Percentiles rank a stretch among this genome's conserved stretches.
phyloP scores from a whole-genome alignment of 2,797 vertebrate genomes.

The Acanthis flammea region DNA sequence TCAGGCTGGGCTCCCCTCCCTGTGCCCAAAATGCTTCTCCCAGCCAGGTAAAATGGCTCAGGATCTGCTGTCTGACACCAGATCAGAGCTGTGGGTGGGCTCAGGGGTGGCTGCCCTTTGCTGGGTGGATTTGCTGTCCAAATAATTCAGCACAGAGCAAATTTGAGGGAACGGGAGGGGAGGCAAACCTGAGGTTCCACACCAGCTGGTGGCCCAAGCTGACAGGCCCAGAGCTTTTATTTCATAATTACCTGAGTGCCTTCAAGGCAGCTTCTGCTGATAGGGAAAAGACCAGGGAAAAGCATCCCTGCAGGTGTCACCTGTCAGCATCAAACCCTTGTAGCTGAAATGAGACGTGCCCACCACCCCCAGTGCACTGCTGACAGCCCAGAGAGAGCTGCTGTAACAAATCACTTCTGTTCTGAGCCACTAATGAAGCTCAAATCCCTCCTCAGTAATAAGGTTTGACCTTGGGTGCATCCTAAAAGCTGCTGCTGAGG shows the following conservation, averaged over 20 bases:
- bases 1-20: not conserved
- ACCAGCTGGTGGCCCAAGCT: not conserved
- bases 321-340: not conserved
- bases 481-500: not conserved
- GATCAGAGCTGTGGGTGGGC: fast-evolving
- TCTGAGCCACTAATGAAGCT: not conserved
- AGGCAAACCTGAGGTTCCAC: not conserved
- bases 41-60: fast-evolving
- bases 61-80: fast-evolving
- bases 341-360: fast-evolving
- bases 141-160: not conserved
- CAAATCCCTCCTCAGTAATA: not conserved
- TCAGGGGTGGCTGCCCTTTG: not conserved
- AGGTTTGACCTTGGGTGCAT: not conserved
- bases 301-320: not conserved
- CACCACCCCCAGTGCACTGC: not conserved
- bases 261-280: not conserved
- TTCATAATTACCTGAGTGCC: not conserved
- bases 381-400: not conserved
- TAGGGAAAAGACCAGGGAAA: not conserved
- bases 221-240: not conserved
- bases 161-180: not conserved
- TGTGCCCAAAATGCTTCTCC: not conserved
- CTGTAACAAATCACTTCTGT: not conserved
- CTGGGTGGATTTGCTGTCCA: not conserved